Percentiles rank a stretch among this genome's conserved stretches.
Conservation (phyloP, 2,113 vertebrate species). For the Ailurus styani region DNA sequence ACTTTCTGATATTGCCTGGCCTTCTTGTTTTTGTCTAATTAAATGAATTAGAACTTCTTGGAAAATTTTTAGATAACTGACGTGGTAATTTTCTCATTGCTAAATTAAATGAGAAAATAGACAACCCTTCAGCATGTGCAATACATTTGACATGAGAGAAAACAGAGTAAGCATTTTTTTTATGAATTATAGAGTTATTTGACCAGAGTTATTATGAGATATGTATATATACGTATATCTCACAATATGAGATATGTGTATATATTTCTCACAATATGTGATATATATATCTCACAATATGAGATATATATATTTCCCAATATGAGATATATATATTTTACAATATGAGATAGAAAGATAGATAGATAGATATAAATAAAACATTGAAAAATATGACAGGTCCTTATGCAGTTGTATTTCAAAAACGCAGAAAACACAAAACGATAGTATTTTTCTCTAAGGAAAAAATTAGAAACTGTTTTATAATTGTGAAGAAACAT, state of each 20-base stretch:
- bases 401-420: not conserved
- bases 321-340: no score
- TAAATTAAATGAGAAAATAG: not conserved
- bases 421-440: not conserved
- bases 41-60: not conserved
- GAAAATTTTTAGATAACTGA: not conserved
- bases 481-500: not conserved
- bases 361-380: no score
- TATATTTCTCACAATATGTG: no score
- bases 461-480: not conserved
- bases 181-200: not conserved
- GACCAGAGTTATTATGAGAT: not conserved
- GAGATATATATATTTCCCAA: no score
- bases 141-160: not conserved
- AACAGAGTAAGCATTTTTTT: not conserved
- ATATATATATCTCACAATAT: no score
- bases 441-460: not conserved
- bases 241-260: not conserved
- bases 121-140: not conserved
- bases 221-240: not conserved
- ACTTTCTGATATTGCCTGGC: not conserved
- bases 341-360: no score
- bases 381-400: not conserved
- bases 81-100: not conserved
- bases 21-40: constrained; percentile 18